Percentiles rank a stretch among this genome's conserved stretches.
Conservation (phyloP, 2,797 vertebrate genomes). For the Falco columbarius region DNA sequence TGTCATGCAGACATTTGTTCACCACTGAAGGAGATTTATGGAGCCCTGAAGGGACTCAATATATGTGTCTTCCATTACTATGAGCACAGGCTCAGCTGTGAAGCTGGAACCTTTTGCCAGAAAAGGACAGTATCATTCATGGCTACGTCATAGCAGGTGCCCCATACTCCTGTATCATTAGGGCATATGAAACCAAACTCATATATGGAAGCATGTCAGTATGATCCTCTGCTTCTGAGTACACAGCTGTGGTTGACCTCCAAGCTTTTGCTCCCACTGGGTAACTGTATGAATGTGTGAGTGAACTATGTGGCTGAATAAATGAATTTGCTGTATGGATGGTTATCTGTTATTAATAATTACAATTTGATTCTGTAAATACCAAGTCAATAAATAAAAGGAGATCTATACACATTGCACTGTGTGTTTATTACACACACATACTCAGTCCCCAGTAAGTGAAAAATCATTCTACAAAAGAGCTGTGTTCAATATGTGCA, state of each 20-base stretch:
- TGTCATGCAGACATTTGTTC: neutral
- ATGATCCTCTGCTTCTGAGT: neutral
- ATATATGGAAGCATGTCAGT: neutral
- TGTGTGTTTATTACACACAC: neutral
- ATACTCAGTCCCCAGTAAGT: neutral
- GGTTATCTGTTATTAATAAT: neutral
- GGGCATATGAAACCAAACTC: neutral
- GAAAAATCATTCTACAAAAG: neutral
- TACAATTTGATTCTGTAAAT: neutral
- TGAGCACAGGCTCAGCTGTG: neutral
- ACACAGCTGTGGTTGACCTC: neutral
- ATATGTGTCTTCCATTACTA: neutral
- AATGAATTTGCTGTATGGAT: neutral
- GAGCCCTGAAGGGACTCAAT: neutral
- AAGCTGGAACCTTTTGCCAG: neutral
- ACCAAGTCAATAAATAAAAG: neutral
- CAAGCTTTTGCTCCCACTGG: neutral
- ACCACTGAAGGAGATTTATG: neutral
- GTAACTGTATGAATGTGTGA: neutral
- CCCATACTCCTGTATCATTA: neutral
- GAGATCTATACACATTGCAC: neutral
- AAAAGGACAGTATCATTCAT: neutral
- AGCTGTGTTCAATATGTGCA: neutral
- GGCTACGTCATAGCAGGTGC: neutral
- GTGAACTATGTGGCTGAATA: neutral